Conservation (phyloP, 2,888 invertebrate genomes). For the Sarcophaga caerulescens region DNA sequence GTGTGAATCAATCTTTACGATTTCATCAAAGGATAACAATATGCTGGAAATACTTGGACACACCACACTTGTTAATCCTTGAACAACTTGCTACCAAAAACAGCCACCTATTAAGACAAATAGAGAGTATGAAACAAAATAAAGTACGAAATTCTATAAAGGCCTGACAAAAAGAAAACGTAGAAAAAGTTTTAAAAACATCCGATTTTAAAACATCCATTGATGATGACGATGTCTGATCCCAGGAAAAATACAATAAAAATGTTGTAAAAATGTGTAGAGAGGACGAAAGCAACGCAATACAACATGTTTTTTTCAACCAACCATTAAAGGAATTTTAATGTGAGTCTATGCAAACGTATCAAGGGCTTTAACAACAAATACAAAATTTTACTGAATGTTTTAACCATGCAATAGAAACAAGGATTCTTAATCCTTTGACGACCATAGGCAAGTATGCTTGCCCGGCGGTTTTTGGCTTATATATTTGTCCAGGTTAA, state of each 20-base stretch:
- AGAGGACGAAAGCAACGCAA: neutral
- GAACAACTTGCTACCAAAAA: constrained; percentile 24
- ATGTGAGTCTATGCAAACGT: constrained; percentile 44
- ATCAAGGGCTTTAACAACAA: constrained; percentile 22
- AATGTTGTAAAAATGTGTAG: neutral
- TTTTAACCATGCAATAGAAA: no score
- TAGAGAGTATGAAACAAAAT: no score
- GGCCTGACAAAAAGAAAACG: neutral
- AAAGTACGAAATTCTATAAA: neutral
- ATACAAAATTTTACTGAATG: constrained; percentile 1
- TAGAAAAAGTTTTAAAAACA: constrained; percentile 21
- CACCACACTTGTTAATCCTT: constrained; percentile 13
- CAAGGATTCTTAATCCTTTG: no score
- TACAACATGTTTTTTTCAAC: constrained; percentile 43
- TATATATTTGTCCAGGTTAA: no score
- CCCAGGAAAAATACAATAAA: no score
- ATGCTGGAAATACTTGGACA: constrained; percentile 3
- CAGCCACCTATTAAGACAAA: neutral
- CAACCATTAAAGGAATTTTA: constrained; percentile 56
- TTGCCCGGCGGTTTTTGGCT: no score
- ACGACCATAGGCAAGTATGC: no score
- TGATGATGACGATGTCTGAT: neutral
- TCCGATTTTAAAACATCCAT: constrained; percentile 7
- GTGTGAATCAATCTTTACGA: neutral
- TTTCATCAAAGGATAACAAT: constrained; percentile 5